phyloP scores from a whole-genome alignment of 2,888 invertebrate genomes.

The Macaria liturata region DNA sequence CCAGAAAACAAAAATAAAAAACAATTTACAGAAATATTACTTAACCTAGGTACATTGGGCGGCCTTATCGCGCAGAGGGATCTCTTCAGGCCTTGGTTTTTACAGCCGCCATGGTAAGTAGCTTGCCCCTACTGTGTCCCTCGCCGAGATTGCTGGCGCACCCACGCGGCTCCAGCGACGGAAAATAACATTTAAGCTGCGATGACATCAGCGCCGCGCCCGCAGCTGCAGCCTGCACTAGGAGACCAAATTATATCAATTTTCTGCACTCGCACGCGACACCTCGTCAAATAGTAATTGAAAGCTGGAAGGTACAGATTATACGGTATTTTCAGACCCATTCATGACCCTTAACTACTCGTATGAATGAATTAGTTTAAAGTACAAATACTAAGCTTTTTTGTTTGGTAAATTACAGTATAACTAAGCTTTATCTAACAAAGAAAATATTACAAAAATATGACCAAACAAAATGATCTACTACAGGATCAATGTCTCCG shows the following conservation, averaged over 20 bases:
- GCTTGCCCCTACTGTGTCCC: slow-evolving; percentile 42
- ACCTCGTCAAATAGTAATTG: slow-evolving; percentile 1
- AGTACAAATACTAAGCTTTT: too few relatives aligned
- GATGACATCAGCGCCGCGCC: slow-evolving; percentile 81
- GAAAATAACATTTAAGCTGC: slow-evolving; percentile 74
- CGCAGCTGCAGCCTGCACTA: slow-evolving; percentile 57
- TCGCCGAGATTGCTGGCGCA: slow-evolving; percentile 60
- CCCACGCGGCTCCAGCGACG: slow-evolving; percentile 72
- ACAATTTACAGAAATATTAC: too few relatives aligned
- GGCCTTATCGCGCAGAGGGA: too few relatives aligned
- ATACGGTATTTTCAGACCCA: too few relatives aligned
- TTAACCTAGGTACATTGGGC: too few relatives aligned
- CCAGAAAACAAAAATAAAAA: too few relatives aligned
- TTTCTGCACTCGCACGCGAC: slow-evolving; percentile 6
- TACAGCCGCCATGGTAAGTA: too few relatives aligned
- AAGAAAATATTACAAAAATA: not conserved
- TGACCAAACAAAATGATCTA: not conserved
- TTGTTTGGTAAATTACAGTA: too few relatives aligned
- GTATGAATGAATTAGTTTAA: too few relatives aligned
- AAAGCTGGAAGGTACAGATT: not conserved
- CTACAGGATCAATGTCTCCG: slow-evolving; percentile 29
- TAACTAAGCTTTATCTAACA: too few relatives aligned
- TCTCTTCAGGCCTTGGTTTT: too few relatives aligned
- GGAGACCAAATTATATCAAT: slow-evolving; percentile 40
- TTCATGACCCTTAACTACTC: too few relatives aligned